These are phyloP conservation scores for Drosophila saltans DNA, from an alignment of 1,140 invertebrate species.

Conservation along the genomic window DNA sequence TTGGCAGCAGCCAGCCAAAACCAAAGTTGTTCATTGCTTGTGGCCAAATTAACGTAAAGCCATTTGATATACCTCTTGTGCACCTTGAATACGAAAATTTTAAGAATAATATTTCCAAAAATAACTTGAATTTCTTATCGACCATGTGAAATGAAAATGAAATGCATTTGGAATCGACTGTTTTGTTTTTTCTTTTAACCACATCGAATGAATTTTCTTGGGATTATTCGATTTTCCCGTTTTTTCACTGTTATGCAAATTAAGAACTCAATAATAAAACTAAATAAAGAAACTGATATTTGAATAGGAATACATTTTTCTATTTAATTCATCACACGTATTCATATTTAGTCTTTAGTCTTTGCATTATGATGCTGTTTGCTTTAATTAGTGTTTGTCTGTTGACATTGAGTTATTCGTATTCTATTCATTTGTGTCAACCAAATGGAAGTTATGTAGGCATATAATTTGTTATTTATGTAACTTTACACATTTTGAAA, in stretches of 20 bases:
- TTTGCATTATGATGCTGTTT: background rate
- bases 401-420: background rate
- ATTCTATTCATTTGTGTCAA: too few relatives aligned
- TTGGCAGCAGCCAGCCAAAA: conserved; percentile 43
- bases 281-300: background rate
- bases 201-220: background rate
- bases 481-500: background rate
- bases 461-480: background rate
- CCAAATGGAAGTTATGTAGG: background rate
- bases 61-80: conserved; percentile 30
- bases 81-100: conserved; percentile 16
- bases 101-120: background rate
- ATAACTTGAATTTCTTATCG: background rate
- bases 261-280: background rate
- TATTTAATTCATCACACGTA: background rate
- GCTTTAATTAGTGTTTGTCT: background rate
- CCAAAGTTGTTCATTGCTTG: conserved; percentile 33
- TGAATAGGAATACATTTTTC: background rate
- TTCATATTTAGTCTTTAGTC: background rate
- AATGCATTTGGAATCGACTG: background rate
- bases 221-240: background rate
- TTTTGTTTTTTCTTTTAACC: background rate
- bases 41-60: conserved; percentile 48
- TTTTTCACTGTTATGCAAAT: background rate
- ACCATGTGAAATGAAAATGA: background rate